Base-by-base conservation (phyloP, 2,888 invertebrate genomes). In the Pelosia muscerda region DNA sequence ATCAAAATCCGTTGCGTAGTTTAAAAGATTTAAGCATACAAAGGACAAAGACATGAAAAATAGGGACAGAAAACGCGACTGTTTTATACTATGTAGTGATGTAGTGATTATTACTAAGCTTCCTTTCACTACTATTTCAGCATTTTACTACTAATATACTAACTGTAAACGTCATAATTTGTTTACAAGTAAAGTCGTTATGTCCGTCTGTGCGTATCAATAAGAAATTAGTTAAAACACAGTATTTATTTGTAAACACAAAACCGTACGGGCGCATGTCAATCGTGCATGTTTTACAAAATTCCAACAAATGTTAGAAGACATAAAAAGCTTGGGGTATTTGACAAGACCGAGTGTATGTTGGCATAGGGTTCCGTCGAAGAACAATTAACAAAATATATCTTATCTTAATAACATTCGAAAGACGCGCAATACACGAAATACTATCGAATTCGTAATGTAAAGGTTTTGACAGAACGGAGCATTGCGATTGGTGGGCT, bases 271-370 rank as follows among this genome's bases (percentile, higher is more conserved):
- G 60, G 23, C 42, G 56, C 57, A 55, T 71, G 71, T 79, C 77
- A 74, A 58, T 31, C 57, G 11, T 60, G 57, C 74, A 28, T 69
- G 80, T 81, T 74, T 68, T 69, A 79, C 79, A 72, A 77, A 77
- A 81, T 81, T 74, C 82, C 77, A 74, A 79, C 69, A 76, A 64
- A 70, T 63, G 66, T 66, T 66, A 49, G 42, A 6, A 53, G 28
- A 19, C 56, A 70, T 66, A 70, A 70, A 70, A 60, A 60, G 6
- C 25, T 38, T n/a, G 19, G 63, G 42, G 49, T 61, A 63, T 63
- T 59, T 64, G 66, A 53, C 66, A 70, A 66, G 63, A 3, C n/a
- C 8, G 28, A 34, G 28, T 19, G 4, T 22, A 6, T 8, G n/a
- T 13, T 5, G 11, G 11, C 9, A 15, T 1, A 22, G 26, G 65